Evolutionary conservation across 1,140 invertebrate species (phyloP).

Genomic region (Hormaphis cornu): DNA sequence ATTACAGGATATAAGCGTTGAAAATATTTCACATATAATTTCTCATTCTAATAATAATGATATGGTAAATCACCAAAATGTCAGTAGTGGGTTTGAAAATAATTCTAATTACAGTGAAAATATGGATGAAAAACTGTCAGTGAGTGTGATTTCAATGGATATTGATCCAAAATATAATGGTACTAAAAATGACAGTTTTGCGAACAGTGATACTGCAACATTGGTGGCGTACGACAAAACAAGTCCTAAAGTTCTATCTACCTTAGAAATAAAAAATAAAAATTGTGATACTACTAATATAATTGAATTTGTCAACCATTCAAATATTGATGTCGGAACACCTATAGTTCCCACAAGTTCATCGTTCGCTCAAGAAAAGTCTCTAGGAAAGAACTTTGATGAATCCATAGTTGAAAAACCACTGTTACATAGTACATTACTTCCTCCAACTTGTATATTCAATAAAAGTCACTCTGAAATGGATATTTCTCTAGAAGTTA

Average conservation of each 20-base stretch:
- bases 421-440: neutral
- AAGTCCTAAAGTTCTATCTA: neutral
- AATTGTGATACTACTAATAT: neutral
- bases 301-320: neutral
- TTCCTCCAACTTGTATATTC: neutral
- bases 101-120: neutral
- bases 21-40: neutral
- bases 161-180: neutral
- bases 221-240: neutral
- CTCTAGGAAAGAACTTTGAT: neutral
- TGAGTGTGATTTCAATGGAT: constrained; percentile 11
- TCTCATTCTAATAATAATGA: neutral
- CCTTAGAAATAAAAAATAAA: neutral
- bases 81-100: neutral
- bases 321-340: neutral
- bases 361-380: neutral
- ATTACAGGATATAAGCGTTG: neutral
- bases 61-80: neutral
- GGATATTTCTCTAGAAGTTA: neutral
- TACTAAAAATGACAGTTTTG: neutral
- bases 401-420: neutral
- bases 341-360: neutral
- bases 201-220: neutral
- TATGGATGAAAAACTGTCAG: neutral
- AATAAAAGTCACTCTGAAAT: neutral